phyloP scores from a whole-genome alignment of 1,140 invertebrate species.

The Hetaerina americana region DNA sequence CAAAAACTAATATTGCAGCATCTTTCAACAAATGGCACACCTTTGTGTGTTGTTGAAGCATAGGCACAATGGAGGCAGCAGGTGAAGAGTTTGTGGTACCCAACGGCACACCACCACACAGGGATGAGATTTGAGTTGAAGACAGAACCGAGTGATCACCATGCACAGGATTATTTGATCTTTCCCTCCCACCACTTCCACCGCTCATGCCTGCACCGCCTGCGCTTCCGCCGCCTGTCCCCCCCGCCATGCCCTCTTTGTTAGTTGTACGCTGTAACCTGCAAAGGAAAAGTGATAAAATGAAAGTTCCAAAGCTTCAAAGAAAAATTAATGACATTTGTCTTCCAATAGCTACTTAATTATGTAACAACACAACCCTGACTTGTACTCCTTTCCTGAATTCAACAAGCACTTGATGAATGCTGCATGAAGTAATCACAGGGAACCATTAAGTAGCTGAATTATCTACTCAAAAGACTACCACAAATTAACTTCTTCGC shows the following conservation, averaged over 20 bases:
- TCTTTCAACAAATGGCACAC: neutral
- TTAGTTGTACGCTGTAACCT: neutral
- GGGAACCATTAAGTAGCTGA: no score
- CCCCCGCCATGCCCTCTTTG: neutral
- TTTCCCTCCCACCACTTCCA: neutral
- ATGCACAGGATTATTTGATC: slow-evolving; percentile 23
- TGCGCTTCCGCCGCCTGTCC: neutral
- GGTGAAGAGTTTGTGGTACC: neutral
- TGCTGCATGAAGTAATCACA: no score
- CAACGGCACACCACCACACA: slow-evolving; percentile 18
- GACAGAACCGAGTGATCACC: slow-evolving; percentile 20
- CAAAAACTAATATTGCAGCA: no score
- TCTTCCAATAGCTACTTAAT: no score
- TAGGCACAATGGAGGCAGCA: neutral
- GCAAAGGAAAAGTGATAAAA: neutral
- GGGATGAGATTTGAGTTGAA: slow-evolving; percentile 28
- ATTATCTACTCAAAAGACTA: no score
- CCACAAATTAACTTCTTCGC: no score
- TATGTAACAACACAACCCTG: no score
- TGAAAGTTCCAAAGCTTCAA: no score
- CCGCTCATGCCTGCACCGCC: neutral
- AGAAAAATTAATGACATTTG: no score
- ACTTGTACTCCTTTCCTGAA: no score
- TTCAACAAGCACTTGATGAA: no score
- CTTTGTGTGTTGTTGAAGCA: neutral